A percentile compares a stretch with the other conserved stretches of the same genome.
Conservation (phyloP, 2,797 vertebrate genomes). For the Eremophila alpestris region DNA sequence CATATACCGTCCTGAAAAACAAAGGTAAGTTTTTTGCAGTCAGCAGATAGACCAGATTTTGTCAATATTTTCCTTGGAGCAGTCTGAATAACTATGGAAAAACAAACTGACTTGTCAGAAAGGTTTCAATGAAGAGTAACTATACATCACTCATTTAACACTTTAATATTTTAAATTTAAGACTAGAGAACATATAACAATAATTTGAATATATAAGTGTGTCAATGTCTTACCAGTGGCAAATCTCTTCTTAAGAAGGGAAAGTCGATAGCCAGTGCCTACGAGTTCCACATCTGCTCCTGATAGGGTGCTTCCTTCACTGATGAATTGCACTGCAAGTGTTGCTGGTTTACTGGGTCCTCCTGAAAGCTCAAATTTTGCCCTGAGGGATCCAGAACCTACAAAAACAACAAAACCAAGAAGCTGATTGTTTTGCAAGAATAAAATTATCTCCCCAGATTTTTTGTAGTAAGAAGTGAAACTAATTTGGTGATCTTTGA, state of each 20-base stretch:
- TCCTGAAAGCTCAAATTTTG: conserved; percentile 93
- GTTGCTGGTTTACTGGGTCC: conserved; percentile 92
- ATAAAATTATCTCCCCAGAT: not conserved
- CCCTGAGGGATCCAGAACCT: conserved; percentile 94
- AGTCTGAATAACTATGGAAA: not conserved
- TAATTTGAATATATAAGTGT: not conserved
- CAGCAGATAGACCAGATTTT: not conserved
- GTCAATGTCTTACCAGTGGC: conserved; percentile 84
- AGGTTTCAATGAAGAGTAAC: not conserved
- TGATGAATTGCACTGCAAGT: conserved; percentile 93
- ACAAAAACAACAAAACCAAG: conserved; percentile 3
- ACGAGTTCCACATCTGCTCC: conserved; percentile 91
- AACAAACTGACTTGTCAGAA: not conserved
- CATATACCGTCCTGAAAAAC: conserved; percentile 92
- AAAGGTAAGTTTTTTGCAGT: conserved; percentile 22
- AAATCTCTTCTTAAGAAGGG: conserved; percentile 95
- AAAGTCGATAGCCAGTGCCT: conserved; percentile 91
- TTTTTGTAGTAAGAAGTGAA: not conserved
- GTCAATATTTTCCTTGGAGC: not conserved
- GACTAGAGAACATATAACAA: not conserved
- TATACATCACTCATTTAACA: not conserved
- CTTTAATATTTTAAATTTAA: not conserved
- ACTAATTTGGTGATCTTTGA: not conserved
- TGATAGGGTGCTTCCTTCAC: conserved; percentile 91
- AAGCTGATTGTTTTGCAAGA: not conserved